Percentiles rank a stretch among this genome's conserved stretches.
These are phyloP conservation scores for Microctonus aethiopoides DNA, from an alignment of 2,888 invertebrate genomes.

Conservation along the genomic window DNA sequence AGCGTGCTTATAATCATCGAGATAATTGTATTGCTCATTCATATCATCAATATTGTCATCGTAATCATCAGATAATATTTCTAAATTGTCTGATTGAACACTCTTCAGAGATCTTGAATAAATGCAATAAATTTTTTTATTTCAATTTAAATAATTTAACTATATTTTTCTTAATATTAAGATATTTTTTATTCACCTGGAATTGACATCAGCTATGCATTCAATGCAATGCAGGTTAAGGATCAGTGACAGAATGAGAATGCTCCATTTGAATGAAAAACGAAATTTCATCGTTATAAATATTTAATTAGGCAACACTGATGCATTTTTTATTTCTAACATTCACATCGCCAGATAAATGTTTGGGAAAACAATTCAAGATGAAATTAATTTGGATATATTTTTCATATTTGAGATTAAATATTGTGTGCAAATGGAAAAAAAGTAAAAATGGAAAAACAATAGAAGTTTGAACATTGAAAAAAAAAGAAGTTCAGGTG, in stretches of 20 bases:
- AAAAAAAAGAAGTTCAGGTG: conserved; percentile 7
- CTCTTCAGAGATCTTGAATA: neutral
- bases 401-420: conserved; percentile 13
- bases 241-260: conserved; percentile 4
- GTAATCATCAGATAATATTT: neutral
- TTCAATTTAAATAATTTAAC: neutral
- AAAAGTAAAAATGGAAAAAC: conserved; percentile 10
- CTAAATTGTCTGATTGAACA: neutral
- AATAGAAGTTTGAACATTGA: conserved; percentile 14
- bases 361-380: neutral
- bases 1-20: neutral
- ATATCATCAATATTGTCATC: neutral
- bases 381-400: neutral
- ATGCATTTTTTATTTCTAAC: neutral
- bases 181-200: neutral
- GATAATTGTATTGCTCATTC: neutral
- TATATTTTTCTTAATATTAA: neutral
- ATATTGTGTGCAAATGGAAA: neutral
- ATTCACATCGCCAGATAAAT: neutral
- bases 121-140: neutral
- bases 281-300: conserved; percentile 10
- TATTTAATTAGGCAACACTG: neutral
- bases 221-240: conserved; percentile 12
- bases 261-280: conserved; percentile 12
- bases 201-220: conserved; percentile 4